Percentiles rank a stretch among this genome's conserved stretches.
Conservation (phyloP, 2,888 invertebrate species). For the Allolobophora icterica region DNA sequence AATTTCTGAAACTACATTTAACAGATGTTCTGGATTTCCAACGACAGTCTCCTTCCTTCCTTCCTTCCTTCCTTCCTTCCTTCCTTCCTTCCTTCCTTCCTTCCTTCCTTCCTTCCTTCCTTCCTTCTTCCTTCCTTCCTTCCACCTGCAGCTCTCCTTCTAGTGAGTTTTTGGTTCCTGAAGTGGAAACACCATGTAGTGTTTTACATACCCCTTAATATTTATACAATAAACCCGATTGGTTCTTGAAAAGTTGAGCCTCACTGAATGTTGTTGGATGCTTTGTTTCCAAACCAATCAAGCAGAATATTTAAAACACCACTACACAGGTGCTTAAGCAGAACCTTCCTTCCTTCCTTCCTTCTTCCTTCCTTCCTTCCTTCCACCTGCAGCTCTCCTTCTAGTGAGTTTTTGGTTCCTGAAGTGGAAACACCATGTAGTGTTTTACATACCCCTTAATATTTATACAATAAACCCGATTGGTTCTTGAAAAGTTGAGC, state of each 20-base stretch:
- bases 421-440: not conserved
- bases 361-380: too few relatives aligned
- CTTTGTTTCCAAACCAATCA: not conserved
- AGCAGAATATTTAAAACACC: too few relatives aligned
- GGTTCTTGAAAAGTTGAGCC: not conserved
- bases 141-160: not conserved
- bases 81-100: not conserved
- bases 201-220: not conserved
- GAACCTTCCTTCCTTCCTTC: not conserved
- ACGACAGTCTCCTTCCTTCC: not conserved
- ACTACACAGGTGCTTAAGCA: too few relatives aligned
- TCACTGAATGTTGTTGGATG: not conserved
- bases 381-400: not conserved
- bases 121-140: too few relatives aligned
- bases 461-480: not conserved
- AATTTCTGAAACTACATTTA: not conserved
- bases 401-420: not conserved
- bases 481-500: not conserved
- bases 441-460: not conserved
- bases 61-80: too few relatives aligned
- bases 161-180: not conserved
- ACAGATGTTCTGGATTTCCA: not conserved
- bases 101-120: not conserved
- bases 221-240: not conserved
- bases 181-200: not conserved